Evolutionary conservation across 2,888 invertebrate species (phyloP).

Genomic region (Drosophila nr. fundita): DNA sequence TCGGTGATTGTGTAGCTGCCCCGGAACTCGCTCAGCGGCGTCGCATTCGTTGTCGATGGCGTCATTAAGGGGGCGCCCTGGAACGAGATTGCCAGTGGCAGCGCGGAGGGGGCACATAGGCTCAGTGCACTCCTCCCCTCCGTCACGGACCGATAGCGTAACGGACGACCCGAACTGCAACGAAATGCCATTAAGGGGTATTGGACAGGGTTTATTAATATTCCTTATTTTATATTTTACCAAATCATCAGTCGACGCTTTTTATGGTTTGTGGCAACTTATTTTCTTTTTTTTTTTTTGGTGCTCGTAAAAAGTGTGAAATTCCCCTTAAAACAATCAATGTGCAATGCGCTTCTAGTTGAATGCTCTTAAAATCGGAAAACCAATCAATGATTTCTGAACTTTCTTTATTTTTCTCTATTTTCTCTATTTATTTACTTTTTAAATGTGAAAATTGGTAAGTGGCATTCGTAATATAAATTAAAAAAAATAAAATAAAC

Average conservation of each 20-base stretch:
- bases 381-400: neutral
- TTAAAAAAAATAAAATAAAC: neutral
- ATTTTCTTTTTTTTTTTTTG: neutral
- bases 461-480: neutral
- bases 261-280: neutral
- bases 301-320: neutral
- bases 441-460: neutral
- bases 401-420: neutral
- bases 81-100: slow-evolving; percentile 91
- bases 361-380: neutral
- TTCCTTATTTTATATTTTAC: slow-evolving; percentile 2
- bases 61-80: slow-evolving; percentile 87
- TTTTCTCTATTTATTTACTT: neutral
- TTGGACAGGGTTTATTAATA: neutral
- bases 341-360: neutral
- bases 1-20: slow-evolving; percentile 84
- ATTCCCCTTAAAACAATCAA: neutral
- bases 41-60: slow-evolving; percentile 82
- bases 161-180: slow-evolving; percentile 89
- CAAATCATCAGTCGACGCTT: slow-evolving; percentile 19
- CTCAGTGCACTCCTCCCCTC: slow-evolving; percentile 90
- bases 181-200: slow-evolving; percentile 14
- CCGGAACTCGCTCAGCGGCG: slow-evolving; percentile 84
- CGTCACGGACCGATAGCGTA: slow-evolving; percentile 89
- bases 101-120: slow-evolving; percentile 89